These are phyloP conservation scores for Pangasianodon hypophthalmus DNA, from an alignment of 2,113 vertebrate genomes.

Conservation along the genomic window DNA sequence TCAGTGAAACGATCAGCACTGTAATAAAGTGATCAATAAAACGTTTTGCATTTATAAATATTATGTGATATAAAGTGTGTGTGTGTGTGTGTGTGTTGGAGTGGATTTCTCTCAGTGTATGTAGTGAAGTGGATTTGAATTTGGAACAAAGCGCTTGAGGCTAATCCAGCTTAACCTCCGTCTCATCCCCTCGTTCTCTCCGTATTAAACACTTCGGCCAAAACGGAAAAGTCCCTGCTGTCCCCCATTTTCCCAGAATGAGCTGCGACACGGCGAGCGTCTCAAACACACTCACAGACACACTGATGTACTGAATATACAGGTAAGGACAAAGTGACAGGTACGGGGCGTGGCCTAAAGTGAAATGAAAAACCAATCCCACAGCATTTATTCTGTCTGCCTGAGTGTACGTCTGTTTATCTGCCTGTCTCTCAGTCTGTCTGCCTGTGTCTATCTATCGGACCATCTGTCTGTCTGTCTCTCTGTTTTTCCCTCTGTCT, in stretches of 20 bases:
- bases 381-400: no score
- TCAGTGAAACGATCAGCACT: not conserved
- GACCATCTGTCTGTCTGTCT: not conserved
- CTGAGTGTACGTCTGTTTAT: no score
- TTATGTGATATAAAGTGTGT: not conserved
- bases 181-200: not conserved
- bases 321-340: not conserved
- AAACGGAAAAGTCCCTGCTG: not conserved
- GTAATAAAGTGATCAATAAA: not conserved
- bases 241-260: not conserved
- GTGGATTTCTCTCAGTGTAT: not conserved
- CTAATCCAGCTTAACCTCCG: not conserved
- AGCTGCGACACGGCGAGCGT: not conserved
- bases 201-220: not conserved
- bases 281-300: not conserved
- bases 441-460: no score
- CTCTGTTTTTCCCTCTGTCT: not conserved
- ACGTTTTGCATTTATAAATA: not conserved
- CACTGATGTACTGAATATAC: not conserved
- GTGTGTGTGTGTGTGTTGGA: slow-evolving; percentile 4
- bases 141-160: not conserved
- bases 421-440: no score
- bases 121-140: slow-evolving; percentile 5
- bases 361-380: not conserved
- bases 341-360: not conserved